Percentiles rank a stretch among this genome's conserved stretches.
phyloP scores from a whole-genome alignment of 2,888 invertebrate species.

The Limenitis camilla region DNA sequence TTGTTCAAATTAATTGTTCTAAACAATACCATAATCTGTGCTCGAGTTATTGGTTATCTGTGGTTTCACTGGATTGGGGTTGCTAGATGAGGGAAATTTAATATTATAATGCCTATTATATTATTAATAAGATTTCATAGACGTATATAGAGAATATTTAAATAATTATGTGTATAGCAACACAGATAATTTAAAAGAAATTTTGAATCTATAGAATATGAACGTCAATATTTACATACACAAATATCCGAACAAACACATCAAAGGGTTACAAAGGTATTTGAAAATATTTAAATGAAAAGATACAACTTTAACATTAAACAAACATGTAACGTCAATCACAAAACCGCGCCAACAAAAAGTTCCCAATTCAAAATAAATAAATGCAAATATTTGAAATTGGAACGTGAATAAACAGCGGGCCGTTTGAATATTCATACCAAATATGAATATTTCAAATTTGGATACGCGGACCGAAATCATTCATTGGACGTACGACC shows the following conservation, averaged over 20 bases:
- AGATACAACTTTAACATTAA: no score
- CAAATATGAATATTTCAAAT: conserved; percentile 71
- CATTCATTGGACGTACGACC: conserved; percentile 62
- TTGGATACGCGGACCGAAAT: conserved; percentile 54
- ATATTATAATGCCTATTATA: background rate
- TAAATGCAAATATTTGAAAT: conserved; percentile 73
- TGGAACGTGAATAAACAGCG: conserved; percentile 71
- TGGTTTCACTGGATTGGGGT: conserved; percentile 11
- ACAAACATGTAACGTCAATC: conserved; percentile 29
- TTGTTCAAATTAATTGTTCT: conserved; percentile 21
- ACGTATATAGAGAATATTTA: no score
- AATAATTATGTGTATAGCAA: no score
- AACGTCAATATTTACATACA: no score
- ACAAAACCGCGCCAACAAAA: conserved; percentile 44
- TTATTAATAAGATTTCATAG: background rate
- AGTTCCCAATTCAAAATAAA: conserved; percentile 63
- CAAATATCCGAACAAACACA: no score
- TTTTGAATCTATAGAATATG: no score
- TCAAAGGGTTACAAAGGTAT: no score
- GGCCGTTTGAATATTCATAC: conserved; percentile 71
- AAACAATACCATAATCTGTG: conserved; percentile 19
- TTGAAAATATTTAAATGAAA: no score
- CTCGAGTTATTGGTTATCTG: conserved; percentile 20
- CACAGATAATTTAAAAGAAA: no score
- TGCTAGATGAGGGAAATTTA: background rate